These are phyloP conservation scores for Calypte anna DNA, from an alignment of 2,113 vertebrate genomes.

Conservation along the genomic window DNA sequence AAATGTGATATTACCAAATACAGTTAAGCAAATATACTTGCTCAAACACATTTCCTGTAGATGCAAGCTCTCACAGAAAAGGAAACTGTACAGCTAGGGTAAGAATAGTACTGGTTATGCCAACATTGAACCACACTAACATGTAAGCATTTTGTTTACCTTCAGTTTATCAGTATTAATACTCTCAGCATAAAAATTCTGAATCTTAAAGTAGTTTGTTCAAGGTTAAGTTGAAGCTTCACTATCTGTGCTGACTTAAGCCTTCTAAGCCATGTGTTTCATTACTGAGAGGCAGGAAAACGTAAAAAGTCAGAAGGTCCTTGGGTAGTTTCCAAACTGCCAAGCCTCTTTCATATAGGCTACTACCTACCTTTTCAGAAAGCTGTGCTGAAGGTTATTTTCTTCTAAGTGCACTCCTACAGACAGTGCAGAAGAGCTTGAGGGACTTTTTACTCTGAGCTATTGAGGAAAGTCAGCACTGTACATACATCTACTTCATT, in stretches of 20 bases:
- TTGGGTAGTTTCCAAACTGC: not conserved
- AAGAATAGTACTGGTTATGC: not conserved
- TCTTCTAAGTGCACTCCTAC: not conserved
- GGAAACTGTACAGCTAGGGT: not conserved
- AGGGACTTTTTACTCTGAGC: not conserved
- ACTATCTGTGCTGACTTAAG: not conserved
- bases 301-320: not conserved
- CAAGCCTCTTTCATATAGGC: not conserved
- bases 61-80: not conserved
- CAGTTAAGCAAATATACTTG: not conserved
- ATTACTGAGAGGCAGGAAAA: not conserved
- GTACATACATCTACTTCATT: not conserved
- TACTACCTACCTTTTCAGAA: not conserved
- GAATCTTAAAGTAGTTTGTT: not conserved
- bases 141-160: not conserved
- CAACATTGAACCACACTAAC: not conserved
- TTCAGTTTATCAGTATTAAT: not conserved
- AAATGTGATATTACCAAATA: not conserved
- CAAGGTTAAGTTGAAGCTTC: not conserved
- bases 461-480: not conserved
- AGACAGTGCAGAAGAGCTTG: not conserved
- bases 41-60: not conserved
- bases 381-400: not conserved
- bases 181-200: not conserved
- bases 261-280: not conserved